These are phyloP conservation scores for Neodiprion pinetum DNA, from an alignment of 1,140 invertebrate genomes.

Conservation along the genomic window DNA sequence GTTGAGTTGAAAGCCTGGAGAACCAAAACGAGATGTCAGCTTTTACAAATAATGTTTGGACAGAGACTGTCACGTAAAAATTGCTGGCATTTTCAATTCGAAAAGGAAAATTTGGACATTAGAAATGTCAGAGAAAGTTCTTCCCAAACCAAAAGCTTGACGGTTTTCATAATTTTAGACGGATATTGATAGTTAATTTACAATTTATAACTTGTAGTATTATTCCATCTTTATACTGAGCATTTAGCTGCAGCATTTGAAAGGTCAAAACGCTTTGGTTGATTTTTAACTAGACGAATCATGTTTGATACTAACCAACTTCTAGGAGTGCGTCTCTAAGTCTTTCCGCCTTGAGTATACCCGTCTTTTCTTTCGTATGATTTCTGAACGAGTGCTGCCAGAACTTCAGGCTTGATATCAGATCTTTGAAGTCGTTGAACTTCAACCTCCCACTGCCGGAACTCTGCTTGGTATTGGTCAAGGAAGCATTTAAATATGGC, in stretches of 20 bases:
- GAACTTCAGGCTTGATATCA: slow-evolving; percentile 90
- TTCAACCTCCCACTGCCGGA: slow-evolving; percentile 82
- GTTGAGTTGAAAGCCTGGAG: slow-evolving; percentile 80
- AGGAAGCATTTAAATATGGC: background rate
- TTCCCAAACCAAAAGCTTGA: too few relatives aligned
- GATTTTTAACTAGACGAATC: too few relatives aligned
- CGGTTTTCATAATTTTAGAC: too few relatives aligned
- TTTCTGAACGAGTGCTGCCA: slow-evolving; percentile 93
- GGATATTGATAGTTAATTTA: too few relatives aligned
- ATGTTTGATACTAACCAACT: slow-evolving; percentile 67
- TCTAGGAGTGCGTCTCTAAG: slow-evolving; percentile 83
- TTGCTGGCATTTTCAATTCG: too few relatives aligned
- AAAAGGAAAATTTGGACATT: too few relatives aligned
- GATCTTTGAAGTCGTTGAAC: slow-evolving; percentile 87
- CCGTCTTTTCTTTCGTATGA: slow-evolving; percentile 90
- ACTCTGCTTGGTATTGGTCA: slow-evolving; percentile 61
- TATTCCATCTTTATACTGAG: too few relatives aligned
- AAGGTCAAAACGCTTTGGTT: too few relatives aligned
- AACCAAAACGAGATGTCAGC: slow-evolving; percentile 15
- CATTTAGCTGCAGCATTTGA: too few relatives aligned
- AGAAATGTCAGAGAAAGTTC: too few relatives aligned
- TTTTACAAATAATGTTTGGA: background rate
- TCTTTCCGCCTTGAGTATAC: slow-evolving; percentile 86
- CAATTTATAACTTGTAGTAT: too few relatives aligned
- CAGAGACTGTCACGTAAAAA: too few relatives aligned